Evolutionary conservation across 92 coral and sea anemone genomes (phyloP), one percentile per base, ranked within the genome.

Genomic region (Phenganax marumi): DNA sequence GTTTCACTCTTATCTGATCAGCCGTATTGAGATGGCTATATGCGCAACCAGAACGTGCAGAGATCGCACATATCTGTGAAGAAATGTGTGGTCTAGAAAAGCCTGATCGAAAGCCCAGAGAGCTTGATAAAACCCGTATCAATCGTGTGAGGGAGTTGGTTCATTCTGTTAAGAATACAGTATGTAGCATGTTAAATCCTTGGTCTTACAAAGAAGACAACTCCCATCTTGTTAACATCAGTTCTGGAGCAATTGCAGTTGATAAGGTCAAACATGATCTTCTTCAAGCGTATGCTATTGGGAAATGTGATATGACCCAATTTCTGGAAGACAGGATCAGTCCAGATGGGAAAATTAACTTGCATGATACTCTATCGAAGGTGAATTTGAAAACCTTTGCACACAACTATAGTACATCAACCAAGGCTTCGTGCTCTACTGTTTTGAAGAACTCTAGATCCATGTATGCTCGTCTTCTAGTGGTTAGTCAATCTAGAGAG

Each of bases 111-210:
- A 72, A 72, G 55, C 77, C 60, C 21, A 50, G 58, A 62, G 68
- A 62, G 68, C 68, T 62, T n/a, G 56, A 46, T 19, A 72, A 72
- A 50, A 46, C 55, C 57, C 60, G 61, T 72, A 72, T 72, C 77
- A 72, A 49, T 48, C 56, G 25, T 72, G 77, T 49, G 77, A 55
- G 60, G 8, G 77, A 72, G 77, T 72, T 72, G 77, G 77, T 72
- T 57, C 24, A 46, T 72, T 72, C 77, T 72, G 77, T 72, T 72
- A 72, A 72, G 77, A 72, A 72, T 50, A 72, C 77, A 72, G 58
- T 72, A 72, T 72, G 77, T 33, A 72, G 77, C 58, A 72, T 72
- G 77, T 50, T 72, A 57, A 72, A 72, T 72, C 77, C 77, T 72
- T 72, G 77, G 77, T 72, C 77, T 72, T 72, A 55, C 60, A 72